These are phyloP conservation scores for Carassius gibelio DNA, from an alignment of 2,113 vertebrate genomes.

Conservation along the genomic window DNA sequence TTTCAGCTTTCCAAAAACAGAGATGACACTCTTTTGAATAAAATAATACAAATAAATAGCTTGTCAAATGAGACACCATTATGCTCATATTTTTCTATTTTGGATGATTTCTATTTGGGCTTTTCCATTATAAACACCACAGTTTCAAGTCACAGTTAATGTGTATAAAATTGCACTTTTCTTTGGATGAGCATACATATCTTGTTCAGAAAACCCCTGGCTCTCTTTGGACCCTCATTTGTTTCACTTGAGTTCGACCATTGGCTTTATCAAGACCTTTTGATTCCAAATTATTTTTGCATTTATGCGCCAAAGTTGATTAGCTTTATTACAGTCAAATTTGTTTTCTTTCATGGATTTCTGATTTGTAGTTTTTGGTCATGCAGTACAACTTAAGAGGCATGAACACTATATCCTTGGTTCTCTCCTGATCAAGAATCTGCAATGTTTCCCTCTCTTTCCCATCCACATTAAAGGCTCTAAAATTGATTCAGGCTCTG, in stretches of 20 bases:
- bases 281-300: slow-evolving; percentile 21
- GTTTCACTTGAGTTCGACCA: slow-evolving; percentile 20
- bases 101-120: not conserved
- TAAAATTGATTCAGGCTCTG: slow-evolving; percentile 20
- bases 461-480: slow-evolving; percentile 40
- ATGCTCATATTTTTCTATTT: not conserved
- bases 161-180: not conserved
- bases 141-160: not conserved
- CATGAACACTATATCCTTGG: slow-evolving; percentile 10
- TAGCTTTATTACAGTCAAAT: slow-evolving; percentile 7
- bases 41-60: not conserved
- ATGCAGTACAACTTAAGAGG: not conserved
- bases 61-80: not conserved
- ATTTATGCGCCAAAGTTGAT: not conserved
- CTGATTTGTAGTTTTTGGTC: slow-evolving; percentile 1
- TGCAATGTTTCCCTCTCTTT: slow-evolving; percentile 39
- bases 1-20: not conserved
- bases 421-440: slow-evolving; percentile 37
- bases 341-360: slow-evolving; percentile 15
- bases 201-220: slow-evolving; percentile 22
- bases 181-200: slow-evolving; percentile 21
- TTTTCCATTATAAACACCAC: not conserved
- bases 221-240: not conserved
- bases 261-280: not conserved
- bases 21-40: not conserved